Percentiles rank a stretch among this genome's conserved stretches.
phyloP scores from a whole-genome alignment of 2,113 vertebrate species.

The Cervus canadensis region DNA sequence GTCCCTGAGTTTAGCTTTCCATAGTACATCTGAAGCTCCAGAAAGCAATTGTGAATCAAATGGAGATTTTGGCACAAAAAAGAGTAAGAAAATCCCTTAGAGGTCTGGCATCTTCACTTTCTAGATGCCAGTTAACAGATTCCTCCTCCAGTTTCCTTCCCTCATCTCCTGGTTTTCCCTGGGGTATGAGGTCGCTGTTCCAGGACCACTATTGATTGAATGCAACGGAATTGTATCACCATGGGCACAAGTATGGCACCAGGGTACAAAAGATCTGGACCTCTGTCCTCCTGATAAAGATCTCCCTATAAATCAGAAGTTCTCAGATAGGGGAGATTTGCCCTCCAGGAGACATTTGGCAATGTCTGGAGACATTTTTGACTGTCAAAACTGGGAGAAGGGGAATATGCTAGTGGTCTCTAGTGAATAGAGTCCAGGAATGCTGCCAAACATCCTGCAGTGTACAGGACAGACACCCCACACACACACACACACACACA shows the following conservation, averaged over 20 bases:
- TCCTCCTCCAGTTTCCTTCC: background rate
- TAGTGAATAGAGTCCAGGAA: background rate
- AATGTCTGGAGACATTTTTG: background rate
- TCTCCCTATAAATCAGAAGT: background rate
- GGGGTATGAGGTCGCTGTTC: background rate
- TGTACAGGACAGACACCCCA: background rate
- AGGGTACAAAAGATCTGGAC: background rate
- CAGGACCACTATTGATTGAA: background rate
- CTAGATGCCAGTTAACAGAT: background rate
- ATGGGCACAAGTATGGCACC: background rate
- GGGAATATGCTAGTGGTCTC: background rate
- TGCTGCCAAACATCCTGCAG: background rate
- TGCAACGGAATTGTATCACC: background rate
- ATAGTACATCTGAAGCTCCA: background rate
- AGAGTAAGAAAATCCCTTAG: background rate
- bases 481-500: background rate
- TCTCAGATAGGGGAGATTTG: background rate
- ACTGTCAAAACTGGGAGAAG: background rate
- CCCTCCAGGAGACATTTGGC: background rate
- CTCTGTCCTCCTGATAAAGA: background rate
- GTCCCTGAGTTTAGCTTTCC: background rate
- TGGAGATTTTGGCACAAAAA: background rate
- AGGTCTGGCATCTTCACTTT: background rate
- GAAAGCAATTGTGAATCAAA: background rate
- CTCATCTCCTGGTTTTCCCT: background rate